Evolutionary conservation across 2,113 vertebrate genomes (phyloP).

Genomic region (Aythya baeri): DNA sequence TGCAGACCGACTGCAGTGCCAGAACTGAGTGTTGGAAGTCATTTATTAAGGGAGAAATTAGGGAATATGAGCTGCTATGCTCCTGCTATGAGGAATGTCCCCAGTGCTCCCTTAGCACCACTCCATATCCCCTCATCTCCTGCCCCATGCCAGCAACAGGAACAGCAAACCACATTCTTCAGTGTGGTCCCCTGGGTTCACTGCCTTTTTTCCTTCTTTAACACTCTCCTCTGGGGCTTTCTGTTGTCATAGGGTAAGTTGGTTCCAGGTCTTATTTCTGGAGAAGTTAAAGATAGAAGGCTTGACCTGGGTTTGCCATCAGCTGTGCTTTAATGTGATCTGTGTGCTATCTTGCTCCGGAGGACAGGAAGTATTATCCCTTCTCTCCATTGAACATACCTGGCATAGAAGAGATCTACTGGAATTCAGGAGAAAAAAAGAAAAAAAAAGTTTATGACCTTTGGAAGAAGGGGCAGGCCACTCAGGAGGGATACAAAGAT

Average conservation of each 20-base stretch:
- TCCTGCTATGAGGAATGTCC: background rate
- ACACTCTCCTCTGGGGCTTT: background rate
- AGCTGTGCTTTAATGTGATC: background rate
- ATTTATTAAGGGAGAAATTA: background rate
- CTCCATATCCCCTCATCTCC: background rate
- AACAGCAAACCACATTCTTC: background rate
- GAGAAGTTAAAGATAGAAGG: background rate
- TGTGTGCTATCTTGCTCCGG: background rate
- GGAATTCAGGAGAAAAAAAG: too few relatives aligned
- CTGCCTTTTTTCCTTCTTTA: background rate
- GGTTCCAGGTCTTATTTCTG: background rate
- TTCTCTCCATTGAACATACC: background rate
- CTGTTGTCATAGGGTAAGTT: background rate
- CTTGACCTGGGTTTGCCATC: background rate
- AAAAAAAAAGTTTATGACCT: too few relatives aligned
- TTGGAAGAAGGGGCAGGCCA: too few relatives aligned
- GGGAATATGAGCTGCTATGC: background rate
- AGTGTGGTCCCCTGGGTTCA: accelerated
- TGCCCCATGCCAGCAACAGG: background rate
- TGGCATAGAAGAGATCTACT: too few relatives aligned
- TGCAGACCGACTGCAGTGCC: background rate
- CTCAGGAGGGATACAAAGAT: too few relatives aligned
- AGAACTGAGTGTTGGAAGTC: background rate
- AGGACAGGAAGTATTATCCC: background rate
- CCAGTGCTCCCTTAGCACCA: background rate